Conservation (phyloP, 2,888 invertebrate genomes). For the Anoplius nigerrimus region DNA sequence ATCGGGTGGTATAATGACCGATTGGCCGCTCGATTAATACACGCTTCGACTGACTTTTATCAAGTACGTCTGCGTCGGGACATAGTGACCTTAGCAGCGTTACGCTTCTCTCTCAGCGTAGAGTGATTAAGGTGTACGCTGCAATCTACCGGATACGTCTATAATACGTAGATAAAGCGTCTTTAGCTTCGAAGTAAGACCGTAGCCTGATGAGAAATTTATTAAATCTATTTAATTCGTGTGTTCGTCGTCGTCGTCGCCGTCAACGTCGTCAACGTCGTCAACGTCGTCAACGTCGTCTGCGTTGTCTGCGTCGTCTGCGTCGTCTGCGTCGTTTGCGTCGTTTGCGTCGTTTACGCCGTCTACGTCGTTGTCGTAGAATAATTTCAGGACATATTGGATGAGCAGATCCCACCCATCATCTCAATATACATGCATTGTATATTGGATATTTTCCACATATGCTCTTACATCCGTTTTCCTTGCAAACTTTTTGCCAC, state of each 20-base stretch:
- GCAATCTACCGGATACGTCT: not conserved
- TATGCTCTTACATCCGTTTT: not conserved
- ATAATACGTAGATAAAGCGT: constrained; percentile 12
- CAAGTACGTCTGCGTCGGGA: constrained; percentile 6
- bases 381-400: constrained; percentile 42
- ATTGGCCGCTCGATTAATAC: constrained; percentile 16
- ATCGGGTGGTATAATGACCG: constrained; percentile 11
- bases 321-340: too few species aligned
- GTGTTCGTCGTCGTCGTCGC: too few species aligned
- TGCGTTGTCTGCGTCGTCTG: too few species aligned
- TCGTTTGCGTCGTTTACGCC: too few species aligned
- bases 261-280: too few species aligned
- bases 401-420: constrained; percentile 36
- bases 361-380: constrained; percentile 2
- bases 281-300: too few species aligned
- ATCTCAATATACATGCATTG: constrained; percentile 5
- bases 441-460: not conserved
- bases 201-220: not conserved
- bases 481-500: constrained; percentile 2
- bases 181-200: not conserved
- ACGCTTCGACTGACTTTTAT: constrained; percentile 7
- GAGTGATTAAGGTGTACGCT: constrained; percentile 16
- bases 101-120: constrained; percentile 19
- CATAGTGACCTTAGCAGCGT: constrained; percentile 6
- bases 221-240: constrained; percentile 7